Evolutionary conservation across 2,113 vertebrate species (phyloP), one percentile per base, ranked within the genome.

Genomic region (cattle (Bos taurus)): DNA sequence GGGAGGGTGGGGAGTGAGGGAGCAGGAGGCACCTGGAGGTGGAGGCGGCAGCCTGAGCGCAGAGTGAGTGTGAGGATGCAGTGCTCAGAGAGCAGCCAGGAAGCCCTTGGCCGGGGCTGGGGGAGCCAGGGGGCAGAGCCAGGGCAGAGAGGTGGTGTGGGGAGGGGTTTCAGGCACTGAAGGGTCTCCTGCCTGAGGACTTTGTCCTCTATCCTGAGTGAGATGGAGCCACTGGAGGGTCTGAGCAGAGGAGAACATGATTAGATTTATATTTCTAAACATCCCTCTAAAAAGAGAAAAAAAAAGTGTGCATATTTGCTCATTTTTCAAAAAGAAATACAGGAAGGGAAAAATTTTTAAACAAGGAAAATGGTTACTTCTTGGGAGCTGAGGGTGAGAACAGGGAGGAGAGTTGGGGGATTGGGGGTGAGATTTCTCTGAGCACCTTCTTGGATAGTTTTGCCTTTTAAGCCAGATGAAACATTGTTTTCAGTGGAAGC

Each of bases 61-160:
- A 10, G 36, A 52, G 40, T 16, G 16, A 17, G 1, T 2, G 1
- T 19, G 62, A 48, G 28, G 12, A 0, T 30, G 15, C 17, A 14
- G 0, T 12, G 3, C 40, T 64, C 21, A 30, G 13, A 9, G 43
- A 17, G 46, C 28, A 3, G 14, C 62, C n/a, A 5, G 59, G 33
- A 23, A 13, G 17, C 40, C 2, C 5, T 25, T 33, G 50, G 7
- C 10, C 33, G 1, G 21, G 30, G 40, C 28, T 11, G 12, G 19
- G 40, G 10, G 46, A 50, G 21, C 2, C 43, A 80, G 28, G 43
- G 43, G 19, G 26, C 3, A 0, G 15, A 0, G 80, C 28, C 25
- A 40, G 36, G 11, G 46, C 46, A 15, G 67, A 23, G 80, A 12
- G 6, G 11, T 46, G 33, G 16, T 5, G 43, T 26, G 6, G 12